These are phyloP conservation scores for Psittacula cyanocephala DNA, from an alignment of 2,113 vertebrate genomes.

Conservation along the genomic window DNA sequence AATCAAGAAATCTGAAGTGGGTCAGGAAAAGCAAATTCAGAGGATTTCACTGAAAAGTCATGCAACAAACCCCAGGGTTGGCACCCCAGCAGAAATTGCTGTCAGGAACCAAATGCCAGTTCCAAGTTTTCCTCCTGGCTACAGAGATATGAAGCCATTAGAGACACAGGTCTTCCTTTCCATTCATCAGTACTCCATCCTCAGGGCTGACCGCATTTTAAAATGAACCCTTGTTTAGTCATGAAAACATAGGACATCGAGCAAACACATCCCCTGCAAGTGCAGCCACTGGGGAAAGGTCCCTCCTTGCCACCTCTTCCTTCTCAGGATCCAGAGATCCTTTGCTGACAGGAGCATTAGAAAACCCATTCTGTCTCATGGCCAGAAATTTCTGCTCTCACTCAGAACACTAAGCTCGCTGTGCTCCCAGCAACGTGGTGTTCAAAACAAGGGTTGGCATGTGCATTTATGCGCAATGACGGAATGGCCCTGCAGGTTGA, in stretches of 20 bases:
- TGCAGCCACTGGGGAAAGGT: neutral
- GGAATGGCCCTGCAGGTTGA: constrained; percentile 34
- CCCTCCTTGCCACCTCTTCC: neutral
- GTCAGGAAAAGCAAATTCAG: neutral
- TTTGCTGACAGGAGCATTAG: neutral
- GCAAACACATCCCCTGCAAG: neutral
- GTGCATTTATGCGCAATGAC: neutral
- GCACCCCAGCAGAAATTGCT: neutral
- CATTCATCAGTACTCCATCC: neutral
- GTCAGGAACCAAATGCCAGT: neutral
- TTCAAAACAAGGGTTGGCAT: neutral
- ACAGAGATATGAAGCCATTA: neutral
- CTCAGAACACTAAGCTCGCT: neutral
- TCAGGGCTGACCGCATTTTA: neutral
- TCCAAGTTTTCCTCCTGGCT: neutral
- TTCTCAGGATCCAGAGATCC: neutral
- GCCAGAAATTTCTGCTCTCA: constrained; percentile 18
- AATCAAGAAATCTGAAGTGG: neutral
- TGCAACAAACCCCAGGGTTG: neutral
- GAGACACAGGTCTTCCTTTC: neutral
- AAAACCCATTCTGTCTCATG: neutral
- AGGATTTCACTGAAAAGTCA: neutral
- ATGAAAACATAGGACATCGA: accelerated
- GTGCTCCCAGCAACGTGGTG: neutral
- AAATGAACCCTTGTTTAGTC: neutral